phyloP scores from a whole-genome alignment of 2,888 invertebrate species.

The Heliconius erato region DNA sequence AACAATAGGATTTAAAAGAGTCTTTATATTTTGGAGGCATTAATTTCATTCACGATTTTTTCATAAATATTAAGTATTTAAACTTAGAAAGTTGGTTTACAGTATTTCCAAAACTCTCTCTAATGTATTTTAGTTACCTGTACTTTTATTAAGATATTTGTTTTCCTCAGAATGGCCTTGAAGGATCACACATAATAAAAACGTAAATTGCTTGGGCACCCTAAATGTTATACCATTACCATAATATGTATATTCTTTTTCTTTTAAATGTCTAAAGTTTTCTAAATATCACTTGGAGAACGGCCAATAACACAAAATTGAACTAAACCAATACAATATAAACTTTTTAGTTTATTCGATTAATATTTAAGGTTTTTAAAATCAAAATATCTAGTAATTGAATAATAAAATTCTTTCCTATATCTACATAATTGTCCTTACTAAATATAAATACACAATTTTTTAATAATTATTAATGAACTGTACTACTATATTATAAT shows the following conservation, averaged over 20 bases:
- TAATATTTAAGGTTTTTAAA: background rate
- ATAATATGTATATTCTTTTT: slow-evolving; percentile 18
- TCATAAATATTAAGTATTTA: no score
- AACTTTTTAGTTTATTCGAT: background rate
- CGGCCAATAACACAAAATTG: slow-evolving; percentile 5
- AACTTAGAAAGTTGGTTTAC: no score
- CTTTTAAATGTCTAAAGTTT: slow-evolving; percentile 18
- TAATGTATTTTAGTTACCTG: no score
- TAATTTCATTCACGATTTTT: no score
- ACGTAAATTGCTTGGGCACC: background rate
- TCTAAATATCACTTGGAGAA: slow-evolving; percentile 1
- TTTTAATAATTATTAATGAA: no score
- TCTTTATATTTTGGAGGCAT: no score
- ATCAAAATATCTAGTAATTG: background rate
- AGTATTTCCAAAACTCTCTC: no score
- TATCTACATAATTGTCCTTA: no score
- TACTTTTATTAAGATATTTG: background rate
- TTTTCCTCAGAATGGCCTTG: background rate
- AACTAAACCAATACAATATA: background rate
- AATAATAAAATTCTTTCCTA: background rate
- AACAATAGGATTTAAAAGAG: no score
- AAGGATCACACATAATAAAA: background rate
- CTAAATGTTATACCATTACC: background rate
- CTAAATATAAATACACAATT: no score
- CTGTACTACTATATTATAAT: no score